Percentiles rank a stretch among this genome's conserved stretches.
phyloP scores from a whole-genome alignment of 2,888 invertebrate genomes.

The Drosophila koepferae region DNA sequence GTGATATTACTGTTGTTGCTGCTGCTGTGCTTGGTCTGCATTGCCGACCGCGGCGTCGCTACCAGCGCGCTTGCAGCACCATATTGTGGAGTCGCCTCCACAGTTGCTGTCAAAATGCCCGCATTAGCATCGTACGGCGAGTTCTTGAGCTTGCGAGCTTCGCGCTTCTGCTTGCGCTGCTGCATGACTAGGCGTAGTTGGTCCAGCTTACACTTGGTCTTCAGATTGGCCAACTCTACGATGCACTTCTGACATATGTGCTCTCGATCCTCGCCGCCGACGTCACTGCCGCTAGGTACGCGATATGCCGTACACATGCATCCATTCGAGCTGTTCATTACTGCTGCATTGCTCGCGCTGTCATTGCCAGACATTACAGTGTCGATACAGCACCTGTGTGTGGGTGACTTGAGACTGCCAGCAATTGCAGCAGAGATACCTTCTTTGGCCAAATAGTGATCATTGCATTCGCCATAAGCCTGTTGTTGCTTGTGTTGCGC shows the following conservation, averaged over 20 bases:
- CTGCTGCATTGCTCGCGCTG: conserved; percentile 21
- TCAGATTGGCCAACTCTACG: conserved; percentile 90
- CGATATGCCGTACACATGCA: conserved; percentile 82
- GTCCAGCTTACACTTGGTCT: conserved; percentile 94
- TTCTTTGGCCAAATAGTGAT: conserved; percentile 67
- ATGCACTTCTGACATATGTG: conserved; percentile 85
- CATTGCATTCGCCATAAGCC: conserved; percentile 77
- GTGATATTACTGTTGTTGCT: conserved; percentile 34
- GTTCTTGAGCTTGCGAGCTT: conserved; percentile 90
- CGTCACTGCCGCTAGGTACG: conserved; percentile 31
- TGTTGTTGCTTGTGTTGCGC: conserved; percentile 49
- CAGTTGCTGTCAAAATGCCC: background rate
- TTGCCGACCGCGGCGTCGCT: conserved; percentile 43
- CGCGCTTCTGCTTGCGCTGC: conserved; percentile 93
- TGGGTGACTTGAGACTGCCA: conserved; percentile 12
- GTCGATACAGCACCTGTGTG: conserved; percentile 35
- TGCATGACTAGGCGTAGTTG: conserved; percentile 95
- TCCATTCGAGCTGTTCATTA: conserved; percentile 52
- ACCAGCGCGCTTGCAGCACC: conserved; percentile 56
- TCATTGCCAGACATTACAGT: conserved; percentile 17
- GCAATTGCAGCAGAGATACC: background rate
- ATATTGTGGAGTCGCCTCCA: conserved; percentile 39
- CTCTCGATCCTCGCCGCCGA: conserved; percentile 56
- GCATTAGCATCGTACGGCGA: conserved; percentile 87
- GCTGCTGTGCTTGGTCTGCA: conserved; percentile 32